These are phyloP conservation scores for Drosophila pseudoobscura DNA, from an alignment of 1,140 invertebrate species.

Conservation along the genomic window DNA sequence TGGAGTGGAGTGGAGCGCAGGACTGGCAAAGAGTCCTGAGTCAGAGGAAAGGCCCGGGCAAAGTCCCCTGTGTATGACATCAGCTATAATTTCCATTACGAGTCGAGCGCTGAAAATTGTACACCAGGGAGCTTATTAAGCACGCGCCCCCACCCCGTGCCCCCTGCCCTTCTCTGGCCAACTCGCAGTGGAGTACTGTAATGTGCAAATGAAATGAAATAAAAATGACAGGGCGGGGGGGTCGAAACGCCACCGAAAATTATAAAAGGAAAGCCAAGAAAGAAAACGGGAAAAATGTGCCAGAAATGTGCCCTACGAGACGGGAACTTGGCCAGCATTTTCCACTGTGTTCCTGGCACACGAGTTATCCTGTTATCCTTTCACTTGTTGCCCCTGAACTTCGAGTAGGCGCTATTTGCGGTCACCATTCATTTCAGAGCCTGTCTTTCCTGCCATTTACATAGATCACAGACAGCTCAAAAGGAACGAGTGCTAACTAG, in stretches of 20 bases:
- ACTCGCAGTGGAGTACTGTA: constrained; percentile 30
- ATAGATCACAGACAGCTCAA: constrained; percentile 48
- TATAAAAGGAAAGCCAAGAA: constrained; percentile 5
- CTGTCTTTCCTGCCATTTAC: constrained; percentile 47
- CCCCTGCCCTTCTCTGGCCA: not conserved
- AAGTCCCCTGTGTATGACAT: constrained; percentile 75
- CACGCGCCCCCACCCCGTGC: constrained; percentile 14
- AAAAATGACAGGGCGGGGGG: constrained; percentile 48
- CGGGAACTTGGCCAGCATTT: constrained; percentile 2
- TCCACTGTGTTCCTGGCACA: constrained; percentile 3
- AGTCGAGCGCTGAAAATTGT: constrained; percentile 78
- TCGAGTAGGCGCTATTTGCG: constrained; percentile 19
- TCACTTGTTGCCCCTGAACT: constrained; percentile 42
- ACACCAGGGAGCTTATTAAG: constrained; percentile 81
- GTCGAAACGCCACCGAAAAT: constrained; percentile 7
- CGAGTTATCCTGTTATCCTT: not conserved
- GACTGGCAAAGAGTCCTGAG: constrained; percentile 32
- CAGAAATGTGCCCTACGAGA: not conserved
- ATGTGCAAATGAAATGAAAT: constrained; percentile 80
- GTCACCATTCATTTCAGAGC: not conserved
- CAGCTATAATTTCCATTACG: constrained; percentile 82
- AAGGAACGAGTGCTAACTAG: constrained; percentile 19
- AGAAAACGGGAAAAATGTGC: not conserved
- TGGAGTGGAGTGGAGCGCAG: not conserved
- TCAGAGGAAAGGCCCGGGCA: not conserved